Evolutionary conservation across 2,888 invertebrate genomes (phyloP).

Genomic region (Patella depressa): DNA sequence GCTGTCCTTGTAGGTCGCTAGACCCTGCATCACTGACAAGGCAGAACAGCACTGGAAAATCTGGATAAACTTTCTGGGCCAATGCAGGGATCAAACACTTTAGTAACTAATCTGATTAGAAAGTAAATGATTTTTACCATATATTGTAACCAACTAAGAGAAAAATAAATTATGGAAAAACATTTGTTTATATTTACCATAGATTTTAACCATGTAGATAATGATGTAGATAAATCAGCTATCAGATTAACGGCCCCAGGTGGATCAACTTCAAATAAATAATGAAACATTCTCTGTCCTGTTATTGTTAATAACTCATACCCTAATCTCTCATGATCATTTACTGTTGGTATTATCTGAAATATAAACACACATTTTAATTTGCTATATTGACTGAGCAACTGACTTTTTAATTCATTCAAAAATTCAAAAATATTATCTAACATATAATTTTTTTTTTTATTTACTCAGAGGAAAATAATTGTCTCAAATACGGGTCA

Average conservation of each 20-base stretch:
- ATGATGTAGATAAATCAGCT: slow-evolving; percentile 82
- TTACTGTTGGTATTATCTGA: slow-evolving; percentile 78
- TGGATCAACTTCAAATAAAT: slow-evolving; percentile 73
- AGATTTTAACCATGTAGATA: slow-evolving; percentile 82
- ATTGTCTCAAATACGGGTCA: too few relatives aligned
- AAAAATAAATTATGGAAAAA: too few relatives aligned
- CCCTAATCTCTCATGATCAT: slow-evolving; percentile 80
- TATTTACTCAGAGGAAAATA: too few relatives aligned
- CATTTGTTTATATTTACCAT: slow-evolving; percentile 69
- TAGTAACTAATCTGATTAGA: too few relatives aligned
- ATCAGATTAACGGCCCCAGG: slow-evolving; percentile 78
- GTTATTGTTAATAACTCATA: slow-evolving; percentile 83
- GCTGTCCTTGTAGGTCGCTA: too few relatives aligned
- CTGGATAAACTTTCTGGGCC: too few relatives aligned
- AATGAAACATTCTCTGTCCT: slow-evolving; percentile 81
- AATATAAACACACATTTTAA: slow-evolving; percentile 11
- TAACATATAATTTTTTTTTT: too few relatives aligned
- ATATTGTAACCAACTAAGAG: too few relatives aligned
- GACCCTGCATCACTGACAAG: too few relatives aligned
- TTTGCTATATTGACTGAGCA: not conserved
- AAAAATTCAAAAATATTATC: not conserved
- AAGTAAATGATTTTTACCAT: too few relatives aligned
- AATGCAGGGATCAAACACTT: too few relatives aligned
- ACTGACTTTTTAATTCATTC: not conserved
- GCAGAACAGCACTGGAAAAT: too few relatives aligned